These are phyloP conservation scores for Drosophila subpulchrella DNA, from an alignment of 1,140 invertebrate species.

Conservation along the genomic window DNA sequence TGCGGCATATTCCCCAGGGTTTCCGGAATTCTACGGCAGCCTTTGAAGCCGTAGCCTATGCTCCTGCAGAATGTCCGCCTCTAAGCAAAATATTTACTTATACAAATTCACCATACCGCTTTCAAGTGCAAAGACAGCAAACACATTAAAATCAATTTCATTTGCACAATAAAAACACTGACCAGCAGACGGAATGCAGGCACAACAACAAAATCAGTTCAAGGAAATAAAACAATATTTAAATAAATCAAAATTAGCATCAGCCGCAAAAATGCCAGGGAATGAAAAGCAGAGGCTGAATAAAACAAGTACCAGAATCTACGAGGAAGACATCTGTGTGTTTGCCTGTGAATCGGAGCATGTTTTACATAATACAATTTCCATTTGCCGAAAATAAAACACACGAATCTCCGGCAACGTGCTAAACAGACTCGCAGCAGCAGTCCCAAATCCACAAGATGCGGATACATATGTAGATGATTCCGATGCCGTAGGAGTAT, in stretches of 20 bases:
- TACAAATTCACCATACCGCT: constrained; percentile 20
- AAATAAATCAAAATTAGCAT: constrained; percentile 75
- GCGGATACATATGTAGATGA: constrained; percentile 29
- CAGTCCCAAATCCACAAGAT: constrained; percentile 48
- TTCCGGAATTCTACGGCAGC: constrained; percentile 24
- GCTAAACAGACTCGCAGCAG: constrained; percentile 29
- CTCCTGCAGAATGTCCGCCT: background rate
- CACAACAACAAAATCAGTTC: constrained; percentile 39
- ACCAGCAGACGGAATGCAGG: constrained; percentile 47
- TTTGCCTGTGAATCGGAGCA: constrained; percentile 35
- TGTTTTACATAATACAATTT: constrained; percentile 75
- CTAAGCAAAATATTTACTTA: constrained; percentile 27
- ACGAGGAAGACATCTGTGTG: constrained; percentile 22
- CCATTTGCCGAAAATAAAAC: constrained; percentile 71
- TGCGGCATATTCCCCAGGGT: constrained; percentile 39
- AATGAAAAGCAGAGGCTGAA: constrained; percentile 1
- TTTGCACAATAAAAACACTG: constrained; percentile 21
- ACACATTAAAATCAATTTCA: constrained; percentile 51
- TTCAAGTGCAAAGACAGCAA: constrained; percentile 37
- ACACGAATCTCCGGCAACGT: constrained; percentile 39
- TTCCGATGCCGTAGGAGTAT: constrained; percentile 3
- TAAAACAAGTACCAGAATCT: constrained; percentile 19
- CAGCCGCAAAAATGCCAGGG: constrained; percentile 42
- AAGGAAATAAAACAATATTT: constrained; percentile 69
- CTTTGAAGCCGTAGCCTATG: constrained; percentile 18